Conservation (phyloP, 2,797 vertebrate genomes). For the Eutrigla gurnardus region DNA sequence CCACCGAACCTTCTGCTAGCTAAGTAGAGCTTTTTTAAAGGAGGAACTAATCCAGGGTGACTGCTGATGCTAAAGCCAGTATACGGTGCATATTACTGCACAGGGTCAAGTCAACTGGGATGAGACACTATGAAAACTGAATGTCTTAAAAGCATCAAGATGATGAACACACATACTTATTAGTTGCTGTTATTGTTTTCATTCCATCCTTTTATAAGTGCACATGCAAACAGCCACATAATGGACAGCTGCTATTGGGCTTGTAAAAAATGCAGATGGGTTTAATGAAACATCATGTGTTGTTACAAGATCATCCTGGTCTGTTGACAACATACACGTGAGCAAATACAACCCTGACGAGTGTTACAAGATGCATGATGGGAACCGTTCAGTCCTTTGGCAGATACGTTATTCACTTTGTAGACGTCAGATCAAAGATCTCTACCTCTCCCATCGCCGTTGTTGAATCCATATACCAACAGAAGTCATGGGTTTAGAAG, state of each 20-base stretch:
- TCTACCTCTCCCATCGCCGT: neutral
- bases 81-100: conserved; percentile 5
- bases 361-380: neutral
- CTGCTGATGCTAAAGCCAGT: conserved; percentile 18
- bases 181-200: conserved; percentile 10
- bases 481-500: too few species aligned
- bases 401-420: neutral
- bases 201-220: conserved; percentile 8
- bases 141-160: conserved; percentile 16
- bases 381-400: neutral
- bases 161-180: conserved; percentile 13
- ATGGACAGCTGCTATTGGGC: conserved; percentile 16
- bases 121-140: neutral
- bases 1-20: conserved; percentile 53
- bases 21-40: conserved; percentile 44
- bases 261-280: neutral
- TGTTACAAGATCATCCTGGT: neutral
- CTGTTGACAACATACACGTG: neutral
- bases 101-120: neutral
- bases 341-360: conserved; percentile 4
- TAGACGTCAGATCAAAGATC: neutral
- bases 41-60: conserved; percentile 45
- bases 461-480: neutral
- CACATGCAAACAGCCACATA: neutral
- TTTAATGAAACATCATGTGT: conserved; percentile 8